phyloP scores from a whole-genome alignment of 2,113 vertebrate genomes.

The Verasper variegatus region DNA sequence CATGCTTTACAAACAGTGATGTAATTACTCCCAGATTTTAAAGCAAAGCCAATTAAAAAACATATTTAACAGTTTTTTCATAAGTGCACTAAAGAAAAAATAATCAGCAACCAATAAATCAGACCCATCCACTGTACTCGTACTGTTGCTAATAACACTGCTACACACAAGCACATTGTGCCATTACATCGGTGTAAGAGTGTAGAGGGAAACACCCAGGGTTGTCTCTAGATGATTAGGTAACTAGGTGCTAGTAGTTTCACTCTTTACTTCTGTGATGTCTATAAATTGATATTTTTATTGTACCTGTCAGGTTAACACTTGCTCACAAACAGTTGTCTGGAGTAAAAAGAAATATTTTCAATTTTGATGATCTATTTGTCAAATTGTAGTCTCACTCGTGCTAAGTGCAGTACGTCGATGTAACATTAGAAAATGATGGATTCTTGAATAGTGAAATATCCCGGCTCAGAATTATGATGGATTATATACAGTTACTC shows the following conservation, averaged over 20 bases:
- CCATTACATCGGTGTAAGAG: not conserved
- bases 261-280: constrained; percentile 8
- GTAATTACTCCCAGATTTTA: not conserved
- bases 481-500: too few species aligned
- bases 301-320: too few species aligned
- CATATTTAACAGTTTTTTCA: too few species aligned
- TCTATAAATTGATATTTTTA: too few species aligned
- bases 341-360: too few species aligned
- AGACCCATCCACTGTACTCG: not conserved
- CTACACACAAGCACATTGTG: not conserved
- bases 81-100: not conserved
- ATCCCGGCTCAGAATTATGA: too few species aligned
- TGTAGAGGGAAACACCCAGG: not conserved
- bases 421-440: too few species aligned
- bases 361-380: too few species aligned
- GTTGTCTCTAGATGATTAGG: constrained; percentile 8
- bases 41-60: not conserved
- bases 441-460: too few species aligned
- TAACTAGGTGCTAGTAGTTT: constrained; percentile 6
- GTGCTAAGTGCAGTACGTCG: too few species aligned
- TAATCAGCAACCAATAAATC: not conserved
- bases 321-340: too few species aligned
- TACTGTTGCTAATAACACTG: not conserved
- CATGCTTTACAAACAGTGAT: not conserved
- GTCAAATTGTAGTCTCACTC: too few species aligned